Conservation (phyloP, 1,140 invertebrate species). For the Pararge aegeria region DNA sequence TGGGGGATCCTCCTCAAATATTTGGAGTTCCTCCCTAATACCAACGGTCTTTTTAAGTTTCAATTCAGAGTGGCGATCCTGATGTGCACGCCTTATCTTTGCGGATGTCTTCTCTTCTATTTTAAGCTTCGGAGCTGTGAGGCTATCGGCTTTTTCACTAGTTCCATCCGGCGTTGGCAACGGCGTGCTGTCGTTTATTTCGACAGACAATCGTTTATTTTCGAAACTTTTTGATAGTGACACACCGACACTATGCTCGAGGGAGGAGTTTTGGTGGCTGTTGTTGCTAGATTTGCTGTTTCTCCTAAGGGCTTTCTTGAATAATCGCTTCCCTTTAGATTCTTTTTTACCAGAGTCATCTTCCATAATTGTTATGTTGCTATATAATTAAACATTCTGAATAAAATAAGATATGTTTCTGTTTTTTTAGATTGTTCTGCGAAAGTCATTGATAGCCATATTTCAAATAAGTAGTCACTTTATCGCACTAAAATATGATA, state of each 20-base stretch:
- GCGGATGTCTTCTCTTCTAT: slow-evolving; percentile 35
- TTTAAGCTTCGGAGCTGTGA: slow-evolving; percentile 35
- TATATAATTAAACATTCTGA: slow-evolving; percentile 48
- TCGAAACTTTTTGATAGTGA: slow-evolving; percentile 60
- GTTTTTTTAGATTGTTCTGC: too few relatives aligned
- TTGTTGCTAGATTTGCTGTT: slow-evolving; percentile 65
- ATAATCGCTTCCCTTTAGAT: slow-evolving; percentile 67
- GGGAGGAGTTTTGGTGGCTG: slow-evolving; percentile 47
- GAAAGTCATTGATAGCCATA: too few relatives aligned
- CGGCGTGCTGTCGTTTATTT: slow-evolving; percentile 51
- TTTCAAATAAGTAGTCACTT: background rate
- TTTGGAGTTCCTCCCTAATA: slow-evolving; percentile 38
- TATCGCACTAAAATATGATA: slow-evolving; percentile 15
- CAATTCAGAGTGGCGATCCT: slow-evolving; percentile 13
- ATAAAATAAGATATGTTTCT: slow-evolving; percentile 37
- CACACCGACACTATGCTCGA: slow-evolving; percentile 38
- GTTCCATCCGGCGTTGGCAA: slow-evolving; percentile 53
- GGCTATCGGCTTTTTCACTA: slow-evolving; percentile 34
- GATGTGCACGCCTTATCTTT: slow-evolving; percentile 12
- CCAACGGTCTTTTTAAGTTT: slow-evolving; percentile 46
- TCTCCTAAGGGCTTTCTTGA: slow-evolving; percentile 61
- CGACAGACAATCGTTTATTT: slow-evolving; percentile 50
- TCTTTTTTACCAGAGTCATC: slow-evolving; percentile 75
- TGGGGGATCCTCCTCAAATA: slow-evolving; percentile 34
- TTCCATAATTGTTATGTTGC: slow-evolving; percentile 61